Percentiles rank a stretch among this genome's conserved stretches.
These are phyloP conservation scores for Syngnathus floridae DNA, from an alignment of 2,113 vertebrate species.

Conservation along the genomic window DNA sequence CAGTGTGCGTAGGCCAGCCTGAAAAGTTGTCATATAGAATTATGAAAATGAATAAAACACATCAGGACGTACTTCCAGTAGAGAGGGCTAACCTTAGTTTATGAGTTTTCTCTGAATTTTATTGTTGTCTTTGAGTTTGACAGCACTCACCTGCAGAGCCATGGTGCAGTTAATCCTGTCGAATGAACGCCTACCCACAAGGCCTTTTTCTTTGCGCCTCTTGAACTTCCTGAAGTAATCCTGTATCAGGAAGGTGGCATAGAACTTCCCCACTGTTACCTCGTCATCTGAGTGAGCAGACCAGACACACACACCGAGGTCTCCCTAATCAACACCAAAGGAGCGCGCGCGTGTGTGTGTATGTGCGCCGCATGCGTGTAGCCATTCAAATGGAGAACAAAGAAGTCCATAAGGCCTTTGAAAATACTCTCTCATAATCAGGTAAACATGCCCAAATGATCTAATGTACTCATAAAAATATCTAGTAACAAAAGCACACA, in stretches of 20 bases:
- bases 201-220: slow-evolving; percentile 99
- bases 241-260: slow-evolving; percentile 99
- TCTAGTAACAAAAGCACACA: too few species aligned
- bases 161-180: slow-evolving; percentile 85
- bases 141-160: slow-evolving; percentile 86
- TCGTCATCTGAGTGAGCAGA: slow-evolving; percentile 99
- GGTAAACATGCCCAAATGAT: too few species aligned
- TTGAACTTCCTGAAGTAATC: slow-evolving; percentile 99
- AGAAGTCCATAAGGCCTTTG: neutral
- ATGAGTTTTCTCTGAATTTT: neutral
- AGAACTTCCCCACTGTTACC: slow-evolving; percentile 99
- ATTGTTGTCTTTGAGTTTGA: neutral
- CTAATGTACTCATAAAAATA: too few species aligned
- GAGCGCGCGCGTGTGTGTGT: too few species aligned
- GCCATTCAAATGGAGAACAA: neutral
- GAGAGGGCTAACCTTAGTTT: too few species aligned
- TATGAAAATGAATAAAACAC: neutral
- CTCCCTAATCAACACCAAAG: slow-evolving; percentile 53
- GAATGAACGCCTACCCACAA: slow-evolving; percentile 83
- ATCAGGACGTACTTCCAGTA: too few species aligned
- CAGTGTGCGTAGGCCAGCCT: slow-evolving; percentile 96
- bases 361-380: too few species aligned
- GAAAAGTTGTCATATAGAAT: slow-evolving; percentile 56
- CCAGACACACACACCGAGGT: slow-evolving; percentile 87
- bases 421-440: slow-evolving; percentile 1